phyloP scores from a whole-genome alignment of 1,140 invertebrate genomes.

The Orius insidiosus region DNA sequence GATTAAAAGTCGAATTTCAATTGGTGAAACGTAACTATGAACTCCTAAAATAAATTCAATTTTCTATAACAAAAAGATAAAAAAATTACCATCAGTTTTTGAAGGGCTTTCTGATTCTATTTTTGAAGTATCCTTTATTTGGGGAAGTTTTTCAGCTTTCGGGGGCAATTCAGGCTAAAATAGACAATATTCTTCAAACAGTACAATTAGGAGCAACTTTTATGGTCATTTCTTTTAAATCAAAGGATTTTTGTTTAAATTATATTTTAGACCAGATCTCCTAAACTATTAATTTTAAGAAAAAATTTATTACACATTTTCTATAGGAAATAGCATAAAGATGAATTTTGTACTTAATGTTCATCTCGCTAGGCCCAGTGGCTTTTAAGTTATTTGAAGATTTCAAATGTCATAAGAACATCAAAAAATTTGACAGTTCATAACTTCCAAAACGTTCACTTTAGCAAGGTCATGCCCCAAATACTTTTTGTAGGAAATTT shows the following conservation, averaged over 20 bases:
- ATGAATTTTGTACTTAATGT: too few species aligned
- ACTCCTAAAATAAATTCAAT: slow-evolving; percentile 15
- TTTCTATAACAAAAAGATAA: not conserved
- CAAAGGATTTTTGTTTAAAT: not conserved
- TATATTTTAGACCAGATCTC: too few species aligned
- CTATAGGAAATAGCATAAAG: too few species aligned
- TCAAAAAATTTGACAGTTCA: too few species aligned
- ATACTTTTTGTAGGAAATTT: too few species aligned
- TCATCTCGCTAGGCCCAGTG: too few species aligned
- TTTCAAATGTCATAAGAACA: too few species aligned
- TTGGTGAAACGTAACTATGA: slow-evolving; percentile 18
- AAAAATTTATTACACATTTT: too few species aligned
- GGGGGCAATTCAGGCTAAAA: not conserved
- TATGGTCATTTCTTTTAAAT: not conserved
- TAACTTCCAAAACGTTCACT: too few species aligned
- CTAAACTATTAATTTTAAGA: too few species aligned
- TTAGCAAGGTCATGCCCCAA: too few species aligned
- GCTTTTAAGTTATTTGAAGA: too few species aligned
- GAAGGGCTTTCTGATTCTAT: not conserved
- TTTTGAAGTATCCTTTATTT: not conserved
- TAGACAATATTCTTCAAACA: not conserved
- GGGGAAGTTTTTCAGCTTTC: not conserved
- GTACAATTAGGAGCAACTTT: not conserved
- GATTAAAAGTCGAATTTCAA: slow-evolving; percentile 29
- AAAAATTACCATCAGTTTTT: not conserved